Evolutionary conservation across 2,888 invertebrate species (phyloP), one percentile per base, ranked within the genome.

Genomic region (Agrotis puta): DNA sequence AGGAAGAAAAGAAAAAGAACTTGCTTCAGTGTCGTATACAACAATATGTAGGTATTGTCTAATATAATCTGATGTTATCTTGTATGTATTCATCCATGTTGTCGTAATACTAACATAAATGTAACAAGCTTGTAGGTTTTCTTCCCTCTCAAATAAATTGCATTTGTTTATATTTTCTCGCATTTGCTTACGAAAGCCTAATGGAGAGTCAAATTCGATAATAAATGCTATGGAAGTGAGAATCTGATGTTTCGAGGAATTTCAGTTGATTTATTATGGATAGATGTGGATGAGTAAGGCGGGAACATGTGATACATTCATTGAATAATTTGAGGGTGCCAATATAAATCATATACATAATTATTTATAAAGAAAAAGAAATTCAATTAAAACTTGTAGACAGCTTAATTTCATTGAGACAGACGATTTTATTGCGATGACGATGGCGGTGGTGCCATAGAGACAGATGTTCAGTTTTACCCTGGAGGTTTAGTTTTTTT

Each of bases 81-180:
- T 11, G 20, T 24, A 18, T 5, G 20, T 16, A 45, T 11, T 13
- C 22, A n/a, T 16, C 43, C 16, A 45, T 45, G 9, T n/a, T 6
- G 2, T 14, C 71, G 33, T 48, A 39, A 18, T 18, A 24, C 20
- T 22, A 14, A 43, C 5, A 45, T 14, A 39, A 39, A n/a, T 50
- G 45, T 48, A 43, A 39, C n/a, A 56, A 39, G 24, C 45, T 57
- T 53, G 63, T 50, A 20, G 63, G 48, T 53, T 47, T 45, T 50
- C 20, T 65, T 33, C 20, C 53, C 54, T 50, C 43, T 50, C 48
- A 48, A 20, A 33, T 59, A 75, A 45, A 76, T 70, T 62, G 48
- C 62, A 65, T 65, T 76, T 66, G 45, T 70, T 65, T 62, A 24
- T 43, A 33, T 33, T 62, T 70, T 62, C 48, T 63, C 53, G 66